Evolutionary conservation across 1,140 invertebrate species (phyloP).

Genomic region (Diabrotica virgifera): DNA sequence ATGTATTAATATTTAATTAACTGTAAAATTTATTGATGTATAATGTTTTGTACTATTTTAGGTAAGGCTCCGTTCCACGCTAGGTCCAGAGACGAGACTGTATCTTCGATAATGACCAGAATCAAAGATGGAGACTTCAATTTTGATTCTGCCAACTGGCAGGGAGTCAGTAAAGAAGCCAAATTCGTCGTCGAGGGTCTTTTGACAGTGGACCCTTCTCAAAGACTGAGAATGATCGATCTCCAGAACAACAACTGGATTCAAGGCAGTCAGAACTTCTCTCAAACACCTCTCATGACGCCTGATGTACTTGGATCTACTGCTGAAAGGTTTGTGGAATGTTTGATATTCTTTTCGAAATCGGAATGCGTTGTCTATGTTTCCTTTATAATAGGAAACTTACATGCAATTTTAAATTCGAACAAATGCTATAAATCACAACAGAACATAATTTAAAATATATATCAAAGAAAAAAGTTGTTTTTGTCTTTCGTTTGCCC

Average conservation of each 20-base stretch:
- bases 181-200: slow-evolving; percentile 75
- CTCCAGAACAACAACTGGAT: slow-evolving; percentile 68
- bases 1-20: no score
- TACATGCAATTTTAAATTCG: no score
- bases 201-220: slow-evolving; percentile 73
- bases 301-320: slow-evolving; percentile 53
- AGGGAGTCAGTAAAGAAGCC: slow-evolving; percentile 67
- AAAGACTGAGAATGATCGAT: slow-evolving; percentile 67
- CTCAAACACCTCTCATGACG: slow-evolving; percentile 57
- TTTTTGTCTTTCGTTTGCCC: no score
- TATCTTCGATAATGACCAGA: slow-evolving; percentile 71
- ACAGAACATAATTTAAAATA: no score
- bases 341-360: not conserved
- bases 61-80: slow-evolving; percentile 72
- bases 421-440: no score
- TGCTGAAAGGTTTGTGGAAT: slow-evolving; percentile 40
- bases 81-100: slow-evolving; percentile 66
- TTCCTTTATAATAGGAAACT: no score
- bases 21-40: no score
- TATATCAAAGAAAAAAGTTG: no score
- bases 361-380: no score
- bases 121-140: slow-evolving; percentile 77
- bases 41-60: not conserved
- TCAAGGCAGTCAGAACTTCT: slow-evolving; percentile 45
- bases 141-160: slow-evolving; percentile 71